Percentiles rank a stretch among this genome's conserved stretches.
Evolutionary conservation across 2,797 vertebrate genomes (phyloP).

Genomic region (Dryobates pubescens): DNA sequence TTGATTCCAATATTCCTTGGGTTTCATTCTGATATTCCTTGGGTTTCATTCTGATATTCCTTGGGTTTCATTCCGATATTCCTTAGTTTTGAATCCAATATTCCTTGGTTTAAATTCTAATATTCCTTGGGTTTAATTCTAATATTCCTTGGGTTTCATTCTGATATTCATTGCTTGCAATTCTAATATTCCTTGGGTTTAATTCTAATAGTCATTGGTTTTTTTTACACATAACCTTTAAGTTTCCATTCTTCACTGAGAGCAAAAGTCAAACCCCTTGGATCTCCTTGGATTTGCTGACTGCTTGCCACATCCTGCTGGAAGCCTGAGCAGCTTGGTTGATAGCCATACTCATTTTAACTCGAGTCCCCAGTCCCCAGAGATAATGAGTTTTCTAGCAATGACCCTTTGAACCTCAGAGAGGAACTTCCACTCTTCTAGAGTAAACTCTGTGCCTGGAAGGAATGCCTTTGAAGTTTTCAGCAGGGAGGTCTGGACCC

Average conservation of each 20-base stretch:
- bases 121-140: too few relatives aligned
- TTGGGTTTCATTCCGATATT: too few relatives aligned
- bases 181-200: neutral
- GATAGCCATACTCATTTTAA: neutral
- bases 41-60: too few relatives aligned
- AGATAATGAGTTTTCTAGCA: neutral
- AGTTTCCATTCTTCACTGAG: neutral
- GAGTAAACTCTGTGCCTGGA: neutral
- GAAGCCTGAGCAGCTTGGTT: neutral
- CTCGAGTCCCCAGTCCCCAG: neutral
- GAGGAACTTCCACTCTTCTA: constrained; percentile 7
- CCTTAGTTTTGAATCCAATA: too few relatives aligned
- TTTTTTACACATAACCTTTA: neutral
- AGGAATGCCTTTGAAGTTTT: constrained; percentile 37
- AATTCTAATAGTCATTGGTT: neutral
- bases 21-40: too few relatives aligned
- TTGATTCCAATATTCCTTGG: too few relatives aligned
- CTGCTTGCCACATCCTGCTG: neutral
- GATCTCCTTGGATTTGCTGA: neutral
- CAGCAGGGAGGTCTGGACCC: constrained; percentile 21
- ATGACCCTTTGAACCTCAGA: constrained; percentile 1
- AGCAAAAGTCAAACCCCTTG: neutral
- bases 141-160: too few relatives aligned
- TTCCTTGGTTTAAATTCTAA: too few relatives aligned
- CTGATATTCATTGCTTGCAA: too few relatives aligned